A percentile compares a stretch with the other conserved stretches of the same genome.
phyloP scores from a whole-genome alignment of 1,140 invertebrate genomes.

The Caenorhabditis latens region DNA sequence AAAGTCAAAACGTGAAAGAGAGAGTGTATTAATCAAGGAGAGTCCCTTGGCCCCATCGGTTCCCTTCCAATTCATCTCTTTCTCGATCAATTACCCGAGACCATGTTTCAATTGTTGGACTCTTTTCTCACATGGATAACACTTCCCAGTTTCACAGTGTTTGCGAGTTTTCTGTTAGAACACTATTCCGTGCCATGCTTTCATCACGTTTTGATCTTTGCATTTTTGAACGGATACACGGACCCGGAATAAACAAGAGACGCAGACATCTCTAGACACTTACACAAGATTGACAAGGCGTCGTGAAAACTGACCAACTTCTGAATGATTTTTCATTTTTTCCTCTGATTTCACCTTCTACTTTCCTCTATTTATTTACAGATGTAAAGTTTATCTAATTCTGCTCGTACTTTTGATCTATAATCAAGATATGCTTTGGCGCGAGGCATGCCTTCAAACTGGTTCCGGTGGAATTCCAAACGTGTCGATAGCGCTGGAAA shows the following conservation, averaged over 20 bases:
- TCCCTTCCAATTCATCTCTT: constrained; percentile 22
- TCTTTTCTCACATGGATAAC: not conserved
- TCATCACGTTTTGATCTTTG: constrained; percentile 42
- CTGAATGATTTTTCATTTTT: not conserved
- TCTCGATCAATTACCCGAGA: constrained; percentile 50
- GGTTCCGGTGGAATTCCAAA: not conserved
- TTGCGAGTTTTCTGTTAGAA: not conserved
- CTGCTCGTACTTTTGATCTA: not conserved
- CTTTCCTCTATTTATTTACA: not conserved
- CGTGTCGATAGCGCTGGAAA: not conserved
- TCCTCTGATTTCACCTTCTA: not conserved
- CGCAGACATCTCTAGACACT: constrained; percentile 1
- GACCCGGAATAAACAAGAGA: constrained; percentile 35
- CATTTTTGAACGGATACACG: constrained; percentile 43
- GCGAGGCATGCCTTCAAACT: not conserved
- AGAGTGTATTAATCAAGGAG: constrained; percentile 33
- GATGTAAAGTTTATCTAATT: not conserved
- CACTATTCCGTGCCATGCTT: not conserved
- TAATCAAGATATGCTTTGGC: constrained; percentile 1
- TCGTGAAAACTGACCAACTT: not conserved
- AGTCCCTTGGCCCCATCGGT: constrained; percentile 20
- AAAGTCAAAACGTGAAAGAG: constrained; percentile 25
- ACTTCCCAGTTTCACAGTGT: not conserved
- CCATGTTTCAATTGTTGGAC: not conserved
- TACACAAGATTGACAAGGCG: not conserved